Base-by-base conservation (phyloP, 64 coral and sea anemone genomes). In the Hydrozoanthus tunicans region DNA sequence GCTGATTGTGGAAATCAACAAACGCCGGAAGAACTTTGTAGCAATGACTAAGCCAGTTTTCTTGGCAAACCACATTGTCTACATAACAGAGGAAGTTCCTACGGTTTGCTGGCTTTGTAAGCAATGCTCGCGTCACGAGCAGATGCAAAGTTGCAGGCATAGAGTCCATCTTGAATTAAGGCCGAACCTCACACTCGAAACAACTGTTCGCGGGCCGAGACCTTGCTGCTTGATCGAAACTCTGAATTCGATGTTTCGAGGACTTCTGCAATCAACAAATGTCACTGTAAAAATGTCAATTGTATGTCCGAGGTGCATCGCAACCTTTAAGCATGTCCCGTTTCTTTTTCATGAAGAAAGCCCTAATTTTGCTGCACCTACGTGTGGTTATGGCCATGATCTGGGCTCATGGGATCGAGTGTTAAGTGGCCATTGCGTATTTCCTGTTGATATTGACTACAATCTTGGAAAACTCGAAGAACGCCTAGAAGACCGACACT, bases 1-100 rank as follows among this genome's bases (percentile, higher is more conserved):
- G 54, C 53, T 79, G 9, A 79, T 79, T 79, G 77, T 79, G 77
- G 77, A 58, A 54, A 79, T 79, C 8, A 79, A 79, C 77, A 79
- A 58, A 79, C 6, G 54, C 54, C 55, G 57, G 17, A 15, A 5
- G 14, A 79, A 79, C 12, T 79, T 79, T 79, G 77, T 54, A 17
- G 6, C 53, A 17, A 79, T 79, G 77, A 79, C 77, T 17, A 79
- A 79, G 77, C 77, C 77, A 53, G 12, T 79, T 53, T 79, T 56
- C 54, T 54, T 79, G 5, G 77, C 77, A 23, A 79, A 79, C 54
- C 54, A 79, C 53, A 54, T 79, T 79, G 77, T 79, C 15, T 79
- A 55, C 77, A 57, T 79, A 79, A 55, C 77, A 7, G 17, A 79
- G 6, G 77, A 79, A 23, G 20, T 5, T 54, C 77, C 77, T n/a